phyloP scores from a whole-genome alignment of 2,797 vertebrate species.

The Sebastes vulpes region DNA sequence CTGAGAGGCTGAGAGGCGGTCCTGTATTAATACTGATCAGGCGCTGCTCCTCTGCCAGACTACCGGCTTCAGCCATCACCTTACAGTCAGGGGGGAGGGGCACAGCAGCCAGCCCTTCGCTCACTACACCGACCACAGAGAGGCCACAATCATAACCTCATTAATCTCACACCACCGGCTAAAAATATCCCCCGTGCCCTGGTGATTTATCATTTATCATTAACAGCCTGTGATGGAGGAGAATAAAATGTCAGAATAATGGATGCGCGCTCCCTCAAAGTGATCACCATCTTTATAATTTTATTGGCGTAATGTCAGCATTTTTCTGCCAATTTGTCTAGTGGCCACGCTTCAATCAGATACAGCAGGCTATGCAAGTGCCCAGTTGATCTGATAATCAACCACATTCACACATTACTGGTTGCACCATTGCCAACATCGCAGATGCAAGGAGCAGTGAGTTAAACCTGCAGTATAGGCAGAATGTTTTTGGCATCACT shows the following conservation, averaged over 20 bases:
- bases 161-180: slow-evolving; percentile 62
- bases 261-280: slow-evolving; percentile 30
- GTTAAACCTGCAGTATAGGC: background rate
- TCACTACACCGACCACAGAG: slow-evolving; percentile 69
- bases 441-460: background rate
- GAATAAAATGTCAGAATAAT: too few species aligned
- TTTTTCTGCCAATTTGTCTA: slow-evolving; percentile 36
- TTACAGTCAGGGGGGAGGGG: slow-evolving; percentile 79
- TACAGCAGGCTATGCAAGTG: background rate
- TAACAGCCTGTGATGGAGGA: too few species aligned
- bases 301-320: slow-evolving; percentile 59
- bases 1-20: slow-evolving; percentile 87
- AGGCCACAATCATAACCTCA: slow-evolving; percentile 77
- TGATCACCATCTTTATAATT: slow-evolving; percentile 48
- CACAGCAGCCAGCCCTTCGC: slow-evolving; percentile 57
- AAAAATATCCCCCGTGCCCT: slow-evolving; percentile 66
- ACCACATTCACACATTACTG: slow-evolving; percentile 3
- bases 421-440: background rate
- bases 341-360: slow-evolving; percentile 37
- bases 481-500: too few species aligned
- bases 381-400: slow-evolving; percentile 39
- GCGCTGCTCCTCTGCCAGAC: slow-evolving; percentile 76
- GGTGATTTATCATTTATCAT: background rate
- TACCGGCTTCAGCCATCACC: slow-evolving; percentile 87
- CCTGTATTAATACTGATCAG: slow-evolving; percentile 89